Base-by-base conservation (phyloP, 1,140 invertebrate genomes). In the Marisa cornuarietis region DNA sequence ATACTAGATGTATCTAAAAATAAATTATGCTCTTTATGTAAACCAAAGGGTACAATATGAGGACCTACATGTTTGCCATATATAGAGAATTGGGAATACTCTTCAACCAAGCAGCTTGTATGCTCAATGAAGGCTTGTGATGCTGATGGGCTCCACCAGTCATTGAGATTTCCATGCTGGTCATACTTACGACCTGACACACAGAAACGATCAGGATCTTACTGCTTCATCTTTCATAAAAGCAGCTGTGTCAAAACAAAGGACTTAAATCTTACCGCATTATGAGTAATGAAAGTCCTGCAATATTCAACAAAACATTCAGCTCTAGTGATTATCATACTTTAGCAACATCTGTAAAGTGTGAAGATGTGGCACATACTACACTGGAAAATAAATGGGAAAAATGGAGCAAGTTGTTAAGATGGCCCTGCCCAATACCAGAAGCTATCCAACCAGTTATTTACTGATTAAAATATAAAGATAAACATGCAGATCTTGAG, bases 61-160 rank as follows among this genome's bases (percentile, higher is more conserved):
- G 31, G 31, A 79, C 85, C 84, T 79, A 87, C 87, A 81, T 88
- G 78, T 52, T 76, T 81, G 31, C 84, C 85, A 61, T 85, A 81
- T 20, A 85, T 76, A 24, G 73, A 80, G 68, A 81, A 90, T 13
- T 82, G 75, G 54, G 77, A 81, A 71, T 90, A 90, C 71, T 89
- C 86, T 54, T 90, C 81, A 26, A 87, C 82, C 83, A 89, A 84
- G 78, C 90, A 90, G 58, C 87, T 71, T 16, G 88, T 72, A 20
- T 76, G 74, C 26, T 85, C 52, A 58, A 79, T 71, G 78, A 90
- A 90, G 20, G 79, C 78, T 49, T 79, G 22, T 16, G 81, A 71
- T 68, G 89, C 88, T 42, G 79, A 54, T 20, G 88, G 83, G 5
- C 84, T 88, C 91, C 91, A 92, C 91, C 91, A 92, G 75, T 90